A percentile compares a stretch with the other conserved stretches of the same genome.
Evolutionary conservation across 2,888 invertebrate genomes (phyloP).

Genomic region (Fissipunctia ypsillon): DNA sequence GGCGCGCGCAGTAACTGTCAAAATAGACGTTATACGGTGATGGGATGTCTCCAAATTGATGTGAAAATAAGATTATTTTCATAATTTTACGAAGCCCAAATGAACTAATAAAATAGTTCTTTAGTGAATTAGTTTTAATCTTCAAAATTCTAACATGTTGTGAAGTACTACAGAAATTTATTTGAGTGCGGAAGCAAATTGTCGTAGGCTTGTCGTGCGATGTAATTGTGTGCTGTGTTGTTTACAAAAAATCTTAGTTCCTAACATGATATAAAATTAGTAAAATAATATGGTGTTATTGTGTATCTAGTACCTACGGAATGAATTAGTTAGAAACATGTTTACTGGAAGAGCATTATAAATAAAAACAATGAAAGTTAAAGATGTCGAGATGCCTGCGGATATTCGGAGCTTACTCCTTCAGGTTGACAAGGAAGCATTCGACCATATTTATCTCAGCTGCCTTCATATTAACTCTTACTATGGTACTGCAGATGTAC

Average conservation of each 20-base stretch:
- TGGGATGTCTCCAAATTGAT: slow-evolving; percentile 45
- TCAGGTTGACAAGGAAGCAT: slow-evolving; percentile 82
- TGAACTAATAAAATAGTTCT: slow-evolving; percentile 10
- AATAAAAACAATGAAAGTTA: slow-evolving; percentile 78
- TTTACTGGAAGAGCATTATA: slow-evolving; percentile 54
- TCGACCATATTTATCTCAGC: slow-evolving; percentile 82
- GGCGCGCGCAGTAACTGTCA: slow-evolving; percentile 85
- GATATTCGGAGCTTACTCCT: slow-evolving; percentile 86
- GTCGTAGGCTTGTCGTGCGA: slow-evolving; percentile 12
- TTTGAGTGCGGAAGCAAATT: slow-evolving; percentile 30
- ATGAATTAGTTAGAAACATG: slow-evolving; percentile 41
- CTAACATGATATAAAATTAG: slow-evolving; percentile 16
- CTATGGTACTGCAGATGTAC: slow-evolving; percentile 83
- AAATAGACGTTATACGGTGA: slow-evolving; percentile 67
- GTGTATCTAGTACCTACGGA: slow-evolving; percentile 33
- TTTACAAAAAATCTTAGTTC: slow-evolving; percentile 56
- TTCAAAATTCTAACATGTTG: slow-evolving; percentile 25
- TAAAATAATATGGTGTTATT: slow-evolving; percentile 23
- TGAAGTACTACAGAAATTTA: not conserved
- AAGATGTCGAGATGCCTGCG: slow-evolving; percentile 86
- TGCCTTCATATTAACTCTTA: slow-evolving; percentile 78
- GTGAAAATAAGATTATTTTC: slow-evolving; percentile 33
- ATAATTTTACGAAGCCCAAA: slow-evolving; percentile 1
- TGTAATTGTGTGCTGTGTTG: slow-evolving; percentile 50
- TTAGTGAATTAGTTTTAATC: not conserved